A percentile compares a stretch with the other conserved stretches of the same genome.
These are phyloP conservation scores for Pollimyrus isidori DNA, from an alignment of 2,113 vertebrate species.

Conservation along the genomic window DNA sequence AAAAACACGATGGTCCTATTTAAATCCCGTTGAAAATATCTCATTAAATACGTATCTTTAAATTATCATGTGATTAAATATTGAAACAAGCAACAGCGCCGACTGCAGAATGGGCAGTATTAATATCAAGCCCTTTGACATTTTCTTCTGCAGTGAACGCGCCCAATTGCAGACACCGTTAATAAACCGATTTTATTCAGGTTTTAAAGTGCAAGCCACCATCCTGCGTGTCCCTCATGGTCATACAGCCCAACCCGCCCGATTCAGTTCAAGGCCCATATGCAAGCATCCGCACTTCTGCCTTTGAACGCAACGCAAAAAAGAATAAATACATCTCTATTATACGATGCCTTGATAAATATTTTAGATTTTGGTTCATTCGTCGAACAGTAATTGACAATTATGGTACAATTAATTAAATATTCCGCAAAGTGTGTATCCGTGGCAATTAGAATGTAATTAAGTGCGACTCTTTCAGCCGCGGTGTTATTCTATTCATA, in stretches of 20 bases:
- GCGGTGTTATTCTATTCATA: constrained; percentile 29
- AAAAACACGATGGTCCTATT: neutral
- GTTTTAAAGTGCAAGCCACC: neutral
- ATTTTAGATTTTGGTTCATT: neutral
- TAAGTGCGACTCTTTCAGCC: constrained; percentile 23
- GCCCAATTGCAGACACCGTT: neutral
- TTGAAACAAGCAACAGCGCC: neutral
- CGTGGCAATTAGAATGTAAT: constrained; percentile 20
- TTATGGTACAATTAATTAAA: constrained; percentile 9
- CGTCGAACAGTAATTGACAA: neutral
- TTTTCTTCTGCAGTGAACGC: neutral
- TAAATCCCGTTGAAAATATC: neutral
- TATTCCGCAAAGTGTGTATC: constrained; percentile 15
- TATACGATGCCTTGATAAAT: neutral
- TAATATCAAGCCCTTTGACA: neutral
- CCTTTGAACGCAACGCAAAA: neutral
- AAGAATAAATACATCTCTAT: neutral
- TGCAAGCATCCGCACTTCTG: neutral
- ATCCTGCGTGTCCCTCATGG: neutral
- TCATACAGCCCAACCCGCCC: neutral
- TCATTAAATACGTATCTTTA: neutral
- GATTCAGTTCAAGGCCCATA: neutral
- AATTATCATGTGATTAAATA: neutral
- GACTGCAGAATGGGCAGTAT: neutral
- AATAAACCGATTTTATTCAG: neutral